Evolutionary conservation across 2,113 vertebrate species (phyloP).

Genomic region (Ameiurus melas): DNA sequence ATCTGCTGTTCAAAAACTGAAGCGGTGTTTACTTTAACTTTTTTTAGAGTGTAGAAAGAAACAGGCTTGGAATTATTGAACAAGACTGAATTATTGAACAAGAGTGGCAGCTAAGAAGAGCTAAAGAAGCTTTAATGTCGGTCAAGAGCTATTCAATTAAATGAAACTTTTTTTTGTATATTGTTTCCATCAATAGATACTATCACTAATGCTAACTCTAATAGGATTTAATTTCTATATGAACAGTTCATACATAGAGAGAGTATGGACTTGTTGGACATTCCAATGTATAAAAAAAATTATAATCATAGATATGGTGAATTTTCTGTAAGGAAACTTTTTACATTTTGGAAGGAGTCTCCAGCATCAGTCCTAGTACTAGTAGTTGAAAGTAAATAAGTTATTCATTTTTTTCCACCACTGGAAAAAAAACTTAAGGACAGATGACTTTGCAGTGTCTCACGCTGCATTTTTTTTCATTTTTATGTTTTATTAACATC

Average conservation of each 20-base stretch:
- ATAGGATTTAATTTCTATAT: no score
- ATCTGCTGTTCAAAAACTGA: neutral
- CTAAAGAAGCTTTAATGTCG: neutral
- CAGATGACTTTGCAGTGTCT: no score
- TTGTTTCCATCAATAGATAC: neutral
- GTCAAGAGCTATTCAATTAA: neutral
- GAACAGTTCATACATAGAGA: no score
- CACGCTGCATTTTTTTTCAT: no score
- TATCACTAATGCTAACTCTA: neutral
- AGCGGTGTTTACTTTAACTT: neutral
- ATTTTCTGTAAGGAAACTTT: no score
- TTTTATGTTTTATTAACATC: neutral
- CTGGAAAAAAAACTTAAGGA: no score
- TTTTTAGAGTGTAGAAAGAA: neutral
- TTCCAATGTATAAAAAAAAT: no score
- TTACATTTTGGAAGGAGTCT: neutral
- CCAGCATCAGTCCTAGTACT: neutral
- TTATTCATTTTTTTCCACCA: no score
- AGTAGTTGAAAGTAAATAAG: neutral
- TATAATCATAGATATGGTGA: no score
- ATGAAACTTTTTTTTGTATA: neutral
- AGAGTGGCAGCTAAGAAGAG: neutral
- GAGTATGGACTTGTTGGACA: no score
- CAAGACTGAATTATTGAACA: neutral
- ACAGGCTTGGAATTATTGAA: neutral